phyloP scores from a whole-genome alignment of 1,140 invertebrate species.

The Drosophila chauvacae region DNA sequence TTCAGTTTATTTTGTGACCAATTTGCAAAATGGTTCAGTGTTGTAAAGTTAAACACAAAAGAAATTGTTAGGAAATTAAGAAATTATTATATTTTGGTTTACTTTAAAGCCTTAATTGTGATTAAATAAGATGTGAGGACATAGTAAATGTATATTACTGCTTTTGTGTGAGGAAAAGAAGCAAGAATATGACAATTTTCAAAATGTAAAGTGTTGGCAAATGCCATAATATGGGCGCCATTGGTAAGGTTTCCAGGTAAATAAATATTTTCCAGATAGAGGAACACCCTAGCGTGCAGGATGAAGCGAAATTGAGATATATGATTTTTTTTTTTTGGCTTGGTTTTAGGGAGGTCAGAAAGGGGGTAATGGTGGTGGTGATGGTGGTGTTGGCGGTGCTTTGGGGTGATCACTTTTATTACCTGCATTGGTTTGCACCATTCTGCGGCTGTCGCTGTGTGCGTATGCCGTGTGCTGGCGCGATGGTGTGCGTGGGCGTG shows the following conservation, averaged over 20 bases:
- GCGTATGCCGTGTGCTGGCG: slow-evolving; percentile 14
- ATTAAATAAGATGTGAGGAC: background rate
- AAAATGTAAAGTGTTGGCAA: background rate
- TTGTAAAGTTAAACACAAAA: background rate
- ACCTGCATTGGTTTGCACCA: slow-evolving; percentile 79
- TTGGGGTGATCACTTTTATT: slow-evolving; percentile 44
- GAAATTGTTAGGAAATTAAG: background rate
- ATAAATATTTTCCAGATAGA: no score
- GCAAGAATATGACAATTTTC: background rate
- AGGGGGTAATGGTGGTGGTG: background rate
- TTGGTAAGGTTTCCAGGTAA: background rate
- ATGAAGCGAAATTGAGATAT: slow-evolving; percentile 7
- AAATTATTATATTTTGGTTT: background rate
- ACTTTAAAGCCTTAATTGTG: background rate
- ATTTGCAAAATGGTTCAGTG: background rate
- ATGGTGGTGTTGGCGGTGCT: background rate
- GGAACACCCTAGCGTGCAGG: background rate
- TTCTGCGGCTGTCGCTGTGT: slow-evolving; percentile 34
- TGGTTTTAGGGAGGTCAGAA: background rate
- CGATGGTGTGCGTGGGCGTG: slow-evolving; percentile 37
- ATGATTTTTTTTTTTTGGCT: background rate
- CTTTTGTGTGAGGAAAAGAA: background rate
- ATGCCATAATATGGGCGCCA: background rate
- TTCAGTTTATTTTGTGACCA: background rate
- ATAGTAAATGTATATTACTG: background rate